Conservation (phyloP, 2,888 invertebrate genomes). For the Heteropelma amictum region DNA sequence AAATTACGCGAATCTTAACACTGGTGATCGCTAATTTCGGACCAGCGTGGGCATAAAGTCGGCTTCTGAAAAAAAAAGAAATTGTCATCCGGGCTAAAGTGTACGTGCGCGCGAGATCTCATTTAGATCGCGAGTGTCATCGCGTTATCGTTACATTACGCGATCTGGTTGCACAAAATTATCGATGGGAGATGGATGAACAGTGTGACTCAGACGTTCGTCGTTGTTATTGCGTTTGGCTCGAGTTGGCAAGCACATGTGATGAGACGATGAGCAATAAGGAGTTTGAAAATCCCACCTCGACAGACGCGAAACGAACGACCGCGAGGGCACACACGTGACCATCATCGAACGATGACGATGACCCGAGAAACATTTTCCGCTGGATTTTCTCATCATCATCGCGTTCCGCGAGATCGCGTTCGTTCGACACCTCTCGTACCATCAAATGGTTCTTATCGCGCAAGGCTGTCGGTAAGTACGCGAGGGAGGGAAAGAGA, state of each 20-base stretch:
- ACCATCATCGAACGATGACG: constrained; percentile 54
- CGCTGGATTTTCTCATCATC: not conserved
- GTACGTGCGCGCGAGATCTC: not conserved
- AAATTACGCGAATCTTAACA: too few relatives aligned
- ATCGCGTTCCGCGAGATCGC: not conserved
- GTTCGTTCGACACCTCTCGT: too few relatives aligned
- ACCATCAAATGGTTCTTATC: too few relatives aligned
- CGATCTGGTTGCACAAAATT: constrained; percentile 17
- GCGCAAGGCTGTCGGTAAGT: too few relatives aligned
- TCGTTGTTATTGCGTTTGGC: constrained; percentile 16
- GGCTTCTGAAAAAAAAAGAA: not conserved
- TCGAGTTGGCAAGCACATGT: constrained; percentile 44
- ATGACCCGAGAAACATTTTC: constrained; percentile 46
- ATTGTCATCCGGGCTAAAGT: not conserved
- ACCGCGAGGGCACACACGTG: constrained; percentile 4
- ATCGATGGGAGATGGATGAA: constrained; percentile 22
- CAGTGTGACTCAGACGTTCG: constrained; percentile 37
- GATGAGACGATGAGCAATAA: constrained; percentile 40
- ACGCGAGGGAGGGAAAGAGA: too few relatives aligned
- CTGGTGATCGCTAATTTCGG: too few relatives aligned
- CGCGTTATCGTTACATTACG: constrained; percentile 8
- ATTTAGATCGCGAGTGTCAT: constrained; percentile 20
- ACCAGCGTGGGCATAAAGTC: too few relatives aligned
- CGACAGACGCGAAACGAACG: constrained; percentile 15
- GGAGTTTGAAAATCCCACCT: constrained; percentile 37